A percentile compares a stretch with the other conserved stretches of the same genome.
phyloP scores from a whole-genome alignment of 2,797 vertebrate genomes.

The Anniella stebbinsi region DNA sequence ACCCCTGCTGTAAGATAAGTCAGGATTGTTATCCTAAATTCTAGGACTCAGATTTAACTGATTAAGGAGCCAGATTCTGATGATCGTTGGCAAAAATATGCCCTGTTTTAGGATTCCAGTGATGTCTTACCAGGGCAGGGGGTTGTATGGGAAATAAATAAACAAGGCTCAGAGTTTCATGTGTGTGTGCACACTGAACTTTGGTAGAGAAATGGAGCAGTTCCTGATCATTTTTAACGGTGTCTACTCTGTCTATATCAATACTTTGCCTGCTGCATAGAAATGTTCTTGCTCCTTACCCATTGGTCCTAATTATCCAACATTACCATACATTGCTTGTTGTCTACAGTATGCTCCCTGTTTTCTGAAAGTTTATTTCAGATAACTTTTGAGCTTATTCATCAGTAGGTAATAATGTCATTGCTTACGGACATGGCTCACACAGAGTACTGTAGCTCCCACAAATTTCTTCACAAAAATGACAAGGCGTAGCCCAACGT shows the following conservation, averaged over 20 bases:
- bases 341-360: slow-evolving; percentile 45
- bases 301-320: slow-evolving; percentile 69
- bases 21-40: background rate
- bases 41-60: background rate
- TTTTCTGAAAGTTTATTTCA: slow-evolving; percentile 70
- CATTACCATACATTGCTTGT: slow-evolving; percentile 65
- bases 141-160: too few relatives aligned
- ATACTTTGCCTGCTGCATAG: slow-evolving; percentile 54
- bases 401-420: slow-evolving; percentile 57
- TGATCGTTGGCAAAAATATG: background rate
- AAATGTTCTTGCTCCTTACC: slow-evolving; percentile 61
- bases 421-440: slow-evolving; percentile 61
- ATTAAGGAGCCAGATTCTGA: background rate
- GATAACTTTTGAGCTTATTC: slow-evolving; percentile 67
- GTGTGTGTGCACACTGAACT: slow-evolving; percentile 26
- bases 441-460: slow-evolving; percentile 38
- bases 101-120: background rate
- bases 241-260: slow-evolving; percentile 63
- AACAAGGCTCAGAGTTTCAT: background rate
- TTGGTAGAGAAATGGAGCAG: slow-evolving; percentile 60
- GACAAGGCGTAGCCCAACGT: slow-evolving; percentile 31
- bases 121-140: too few relatives aligned
- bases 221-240: slow-evolving; percentile 65
- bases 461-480: slow-evolving; percentile 56
- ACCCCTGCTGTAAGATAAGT: background rate